Evolutionary conservation across 2,797 vertebrate species (phyloP).

Genomic region (Clarias laeviceps): DNA sequence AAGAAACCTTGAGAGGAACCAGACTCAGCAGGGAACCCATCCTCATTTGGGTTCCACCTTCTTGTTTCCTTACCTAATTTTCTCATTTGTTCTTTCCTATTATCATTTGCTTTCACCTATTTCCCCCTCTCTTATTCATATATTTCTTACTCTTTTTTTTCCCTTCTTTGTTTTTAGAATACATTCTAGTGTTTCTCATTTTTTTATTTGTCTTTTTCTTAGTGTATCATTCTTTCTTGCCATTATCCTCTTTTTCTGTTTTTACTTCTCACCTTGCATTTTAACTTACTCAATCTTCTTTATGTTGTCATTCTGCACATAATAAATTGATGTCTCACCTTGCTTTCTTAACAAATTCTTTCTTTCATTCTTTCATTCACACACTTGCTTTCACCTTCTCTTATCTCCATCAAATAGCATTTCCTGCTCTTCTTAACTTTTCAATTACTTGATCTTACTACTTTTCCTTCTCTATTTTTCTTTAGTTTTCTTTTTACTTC

Average conservation of each 20-base stretch:
- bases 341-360: neutral
- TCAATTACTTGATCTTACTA: neutral
- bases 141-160: neutral
- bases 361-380: neutral
- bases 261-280: neutral
- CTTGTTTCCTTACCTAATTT: neutral
- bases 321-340: neutral
- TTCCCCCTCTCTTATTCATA: neutral
- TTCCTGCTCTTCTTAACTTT: neutral
- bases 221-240: neutral
- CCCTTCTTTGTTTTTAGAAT: neutral
- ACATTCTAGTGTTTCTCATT: neutral
- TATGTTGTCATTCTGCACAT: too few relatives aligned
- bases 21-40: too few relatives aligned
- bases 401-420: neutral
- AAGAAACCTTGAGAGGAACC: too few relatives aligned
- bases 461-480: neutral
- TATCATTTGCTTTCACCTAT: too few relatives aligned
- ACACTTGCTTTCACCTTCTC: neutral
- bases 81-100: neutral
- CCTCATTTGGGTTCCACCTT: too few relatives aligned
- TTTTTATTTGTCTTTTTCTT: neutral
- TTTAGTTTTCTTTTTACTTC: neutral
- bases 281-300: too few relatives aligned
- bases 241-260: neutral